Percentiles rank a stretch among this genome's conserved stretches.
These are phyloP conservation scores for Brienomyrus brachyistius DNA, from an alignment of 2,113 vertebrate genomes.

Conservation along the genomic window DNA sequence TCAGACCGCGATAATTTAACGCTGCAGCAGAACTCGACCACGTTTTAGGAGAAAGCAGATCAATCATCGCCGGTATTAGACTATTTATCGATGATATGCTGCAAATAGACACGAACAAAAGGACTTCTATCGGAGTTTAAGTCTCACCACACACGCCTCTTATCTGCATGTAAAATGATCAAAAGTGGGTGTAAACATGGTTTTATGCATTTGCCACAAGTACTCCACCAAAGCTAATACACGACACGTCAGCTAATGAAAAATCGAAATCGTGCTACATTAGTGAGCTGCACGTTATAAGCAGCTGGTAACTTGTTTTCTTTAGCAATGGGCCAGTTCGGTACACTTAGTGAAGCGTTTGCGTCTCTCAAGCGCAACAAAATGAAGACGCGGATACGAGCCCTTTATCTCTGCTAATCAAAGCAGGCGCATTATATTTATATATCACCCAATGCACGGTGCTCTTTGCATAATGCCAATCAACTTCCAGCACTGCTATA, in stretches of 20 bases:
- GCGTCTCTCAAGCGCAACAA: background rate
- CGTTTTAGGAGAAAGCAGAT: background rate
- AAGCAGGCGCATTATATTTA: background rate
- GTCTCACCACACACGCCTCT: background rate
- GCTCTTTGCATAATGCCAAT: constrained; percentile 26
- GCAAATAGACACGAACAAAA: background rate
- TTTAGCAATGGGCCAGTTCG: background rate
- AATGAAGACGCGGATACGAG: background rate
- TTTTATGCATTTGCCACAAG: background rate
- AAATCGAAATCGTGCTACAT: background rate
- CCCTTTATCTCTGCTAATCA: background rate
- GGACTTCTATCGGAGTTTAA: background rate
- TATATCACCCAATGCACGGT: background rate
- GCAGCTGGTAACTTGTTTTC: constrained; percentile 8
- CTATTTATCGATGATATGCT: background rate
- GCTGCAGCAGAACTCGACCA: background rate
- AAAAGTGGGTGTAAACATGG: background rate
- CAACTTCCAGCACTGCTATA: constrained; percentile 24
- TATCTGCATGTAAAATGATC: background rate
- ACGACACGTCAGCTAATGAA: constrained; percentile 18
- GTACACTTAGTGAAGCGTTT: background rate
- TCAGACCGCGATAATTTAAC: background rate
- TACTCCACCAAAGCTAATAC: background rate
- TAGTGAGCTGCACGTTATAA: background rate
- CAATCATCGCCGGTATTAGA: background rate